These are phyloP conservation scores for Loripinus fragilis DNA, from an alignment of 2,888 invertebrate genomes.

Conservation along the genomic window DNA sequence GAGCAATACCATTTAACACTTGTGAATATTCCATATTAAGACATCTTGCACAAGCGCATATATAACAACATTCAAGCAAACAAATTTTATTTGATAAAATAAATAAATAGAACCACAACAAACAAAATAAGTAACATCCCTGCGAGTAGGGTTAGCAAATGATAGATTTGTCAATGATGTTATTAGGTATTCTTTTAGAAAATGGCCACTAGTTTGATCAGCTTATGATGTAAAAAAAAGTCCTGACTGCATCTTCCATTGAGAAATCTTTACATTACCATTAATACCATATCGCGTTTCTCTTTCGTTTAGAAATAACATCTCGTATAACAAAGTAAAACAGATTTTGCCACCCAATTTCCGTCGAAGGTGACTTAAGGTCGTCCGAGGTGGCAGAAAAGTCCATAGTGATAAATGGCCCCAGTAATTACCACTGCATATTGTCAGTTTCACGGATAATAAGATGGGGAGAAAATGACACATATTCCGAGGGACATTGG, in stretches of 20 bases:
- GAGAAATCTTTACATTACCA: constrained; percentile 14
- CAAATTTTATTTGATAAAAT: too few species aligned
- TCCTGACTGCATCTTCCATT: neutral
- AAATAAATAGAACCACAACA: too few species aligned
- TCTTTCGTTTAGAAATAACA: constrained; percentile 55
- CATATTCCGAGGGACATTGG: constrained; percentile 11
- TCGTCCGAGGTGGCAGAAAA: constrained; percentile 52
- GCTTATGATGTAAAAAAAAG: neutral
- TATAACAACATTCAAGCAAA: too few species aligned
- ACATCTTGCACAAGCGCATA: too few species aligned
- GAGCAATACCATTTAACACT: too few species aligned
- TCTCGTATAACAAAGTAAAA: constrained; percentile 62
- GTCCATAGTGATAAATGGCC: constrained; percentile 61
- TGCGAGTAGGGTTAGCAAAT: too few species aligned
- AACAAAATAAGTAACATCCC: too few species aligned
- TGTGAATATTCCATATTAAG: too few species aligned
- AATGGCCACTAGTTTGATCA: too few species aligned
- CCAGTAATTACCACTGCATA: constrained; percentile 54
- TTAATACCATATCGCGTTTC: constrained; percentile 53
- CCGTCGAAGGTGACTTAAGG: constrained; percentile 57
- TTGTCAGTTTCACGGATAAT: constrained; percentile 10
- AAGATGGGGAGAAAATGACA: constrained; percentile 12
- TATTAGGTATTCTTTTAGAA: too few species aligned
- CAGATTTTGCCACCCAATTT: constrained; percentile 62
- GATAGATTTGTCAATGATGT: too few species aligned